Evolutionary conservation across 2,888 invertebrate species (phyloP), one percentile per base, ranked within the genome.

Genomic region (Prenolepis imparis): DNA sequence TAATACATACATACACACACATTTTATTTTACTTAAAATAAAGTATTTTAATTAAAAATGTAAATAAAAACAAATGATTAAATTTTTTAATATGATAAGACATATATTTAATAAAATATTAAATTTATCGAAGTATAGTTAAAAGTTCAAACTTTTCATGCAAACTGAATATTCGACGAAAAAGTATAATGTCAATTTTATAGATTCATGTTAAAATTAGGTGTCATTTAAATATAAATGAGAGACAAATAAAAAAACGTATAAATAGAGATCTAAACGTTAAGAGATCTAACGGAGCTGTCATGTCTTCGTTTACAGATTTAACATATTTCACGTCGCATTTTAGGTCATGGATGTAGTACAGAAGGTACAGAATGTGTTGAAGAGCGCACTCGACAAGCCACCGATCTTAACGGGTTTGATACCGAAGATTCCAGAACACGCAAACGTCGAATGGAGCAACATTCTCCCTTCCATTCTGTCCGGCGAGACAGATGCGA

Each of bases 381-480:
- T 98, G 0, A 97, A 97, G 94, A 97, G 97, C 75, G 98, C 98
- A 95, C 96, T 97, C 94, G 96, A 95, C 86, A 93, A 96, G 93
- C 94, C 94, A 3, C 81, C 92, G 0, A 86, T 90, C 3, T 86
- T 92, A 48, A 92, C 92, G 83, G 92, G 91, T 18, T 89, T 92
- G 12, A 87, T 93, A 5, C 92, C 94, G 41, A 93, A 93, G 48
- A 94, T 95, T 82, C 94, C 94, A 0, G 94, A 94, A 28, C 93
- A 93, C 81, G 93, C 91, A 0, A 94, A 93, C 78, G 92, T 91
- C 48, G 93, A 95, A 78, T 98, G 98, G 98, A 97, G 97, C 87
- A 96, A 97, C 93, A 97, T 98, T 86, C 95, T 98, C 67, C 98
- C 98, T 0, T 97, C 97, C 0, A 97, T 98, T 82, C 97, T 98